Base-by-base conservation (phyloP, 1,140 invertebrate genomes). In the Temnothorax longispinosus region DNA sequence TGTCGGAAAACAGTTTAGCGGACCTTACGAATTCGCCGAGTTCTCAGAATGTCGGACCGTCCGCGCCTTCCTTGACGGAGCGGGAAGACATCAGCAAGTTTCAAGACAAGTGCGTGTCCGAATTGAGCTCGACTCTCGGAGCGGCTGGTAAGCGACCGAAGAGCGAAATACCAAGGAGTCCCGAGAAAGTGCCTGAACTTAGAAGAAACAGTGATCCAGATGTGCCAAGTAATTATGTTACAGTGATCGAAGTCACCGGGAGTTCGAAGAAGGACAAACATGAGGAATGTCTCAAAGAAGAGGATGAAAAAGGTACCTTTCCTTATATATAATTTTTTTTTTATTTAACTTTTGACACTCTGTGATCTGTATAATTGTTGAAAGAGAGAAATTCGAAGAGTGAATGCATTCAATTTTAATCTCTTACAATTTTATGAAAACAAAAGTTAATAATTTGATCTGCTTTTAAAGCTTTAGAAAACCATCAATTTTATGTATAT, bases 171-270 rank as follows among this genome's bases (percentile, higher is more conserved):
- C 94, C 94, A 56, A 93, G 86, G 77, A 95, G 93, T 94, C 93
- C 94, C 81, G 93, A 94, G 85, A 95, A 95, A 93, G 92, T 94
- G 91, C 91, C 92, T 91, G 93, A 94, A 90, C 92, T 93, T 84
- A 92, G 94, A 85, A 94, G 94, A 91, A 95, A 95, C 89, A 95
- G 94, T 84, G 91, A 95, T 92, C 93, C 94, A 74, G 94, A 95
- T 92, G 96, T 96, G 91, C 96, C 96, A 93, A 97, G 97, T 94
- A 97, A 98, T 95, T 98, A 98, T 96, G 97, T 98, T 85, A 98
- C 98, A 81, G 98, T 98, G 69, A 98, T 98, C 88, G 97, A 98
- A 96, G 98, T 98, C 3, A 98, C 98, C 71, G 96, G 96, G 13
- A 95, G 89, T 71, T 93, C 93, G 6, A 95, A 95, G 74, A 95